phyloP scores from a whole-genome alignment of 2,113 vertebrate species.

The Pedetes capensis region DNA sequence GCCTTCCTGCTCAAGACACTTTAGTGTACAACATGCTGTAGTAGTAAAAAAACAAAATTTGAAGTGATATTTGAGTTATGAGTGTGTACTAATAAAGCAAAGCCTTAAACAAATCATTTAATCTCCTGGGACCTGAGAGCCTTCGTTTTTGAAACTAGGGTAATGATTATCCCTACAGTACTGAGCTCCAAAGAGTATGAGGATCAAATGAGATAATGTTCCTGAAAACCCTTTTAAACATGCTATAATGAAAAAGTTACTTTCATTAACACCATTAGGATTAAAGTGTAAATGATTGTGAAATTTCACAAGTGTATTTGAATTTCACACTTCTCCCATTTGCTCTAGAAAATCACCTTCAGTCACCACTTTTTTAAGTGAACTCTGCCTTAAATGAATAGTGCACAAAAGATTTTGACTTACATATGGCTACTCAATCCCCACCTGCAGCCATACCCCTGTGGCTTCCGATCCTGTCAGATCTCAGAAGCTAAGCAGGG shows the following conservation, averaged over 20 bases:
- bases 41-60: not conserved
- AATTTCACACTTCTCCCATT: slow-evolving; percentile 20
- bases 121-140: not conserved
- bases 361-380: not conserved
- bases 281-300: slow-evolving; percentile 41
- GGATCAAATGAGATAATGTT: slow-evolving; percentile 21
- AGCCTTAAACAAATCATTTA: not conserved
- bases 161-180: not conserved
- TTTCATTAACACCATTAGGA: slow-evolving; percentile 42
- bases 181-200: not conserved
- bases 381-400: not conserved
- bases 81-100: not conserved
- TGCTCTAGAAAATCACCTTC: slow-evolving; percentile 43
- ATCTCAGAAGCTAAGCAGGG: no score
- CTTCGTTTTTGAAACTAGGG: slow-evolving; percentile 30
- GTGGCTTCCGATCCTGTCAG: no score
- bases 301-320: slow-evolving; percentile 50
- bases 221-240: slow-evolving; percentile 60
- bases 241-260: slow-evolving; percentile 15
- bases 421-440: not conserved
- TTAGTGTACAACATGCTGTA: not conserved
- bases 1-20: not conserved
- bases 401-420: not conserved
- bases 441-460: no score
- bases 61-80: not conserved